Percentiles rank a stretch among this genome's conserved stretches.
phyloP scores from a whole-genome alignment of 2,797 vertebrate species.

The Pangasius mekongensis region DNA sequence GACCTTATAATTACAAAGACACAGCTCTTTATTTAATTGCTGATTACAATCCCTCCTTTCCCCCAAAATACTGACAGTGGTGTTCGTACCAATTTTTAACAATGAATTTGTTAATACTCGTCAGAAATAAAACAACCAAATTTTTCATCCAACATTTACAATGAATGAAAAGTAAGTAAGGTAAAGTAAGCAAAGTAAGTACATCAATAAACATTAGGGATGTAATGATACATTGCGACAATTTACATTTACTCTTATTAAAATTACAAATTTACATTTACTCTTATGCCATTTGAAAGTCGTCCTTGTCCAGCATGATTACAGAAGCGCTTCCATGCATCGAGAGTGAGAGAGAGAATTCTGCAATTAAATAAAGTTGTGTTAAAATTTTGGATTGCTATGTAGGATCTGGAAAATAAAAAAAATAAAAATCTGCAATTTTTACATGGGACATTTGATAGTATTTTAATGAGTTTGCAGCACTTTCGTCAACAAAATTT shows the following conservation, averaged over 20 bases:
- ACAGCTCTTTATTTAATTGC: not conserved
- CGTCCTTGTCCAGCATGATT: no score
- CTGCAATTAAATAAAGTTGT: no score
- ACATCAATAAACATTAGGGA: no score
- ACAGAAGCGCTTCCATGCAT: no score
- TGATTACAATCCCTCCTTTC: no score
- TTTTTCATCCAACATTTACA: not conserved
- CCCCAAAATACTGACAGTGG: not conserved
- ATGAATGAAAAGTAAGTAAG: not conserved
- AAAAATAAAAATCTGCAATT: not conserved
- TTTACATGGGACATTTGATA: not conserved
- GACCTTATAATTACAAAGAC: not conserved
- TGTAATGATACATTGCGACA: no score
- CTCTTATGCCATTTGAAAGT: no score
- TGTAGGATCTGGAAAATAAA: not conserved
- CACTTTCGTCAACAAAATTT: not conserved
- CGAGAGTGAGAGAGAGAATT: no score
- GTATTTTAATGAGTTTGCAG: not conserved
- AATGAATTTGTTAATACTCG: not conserved
- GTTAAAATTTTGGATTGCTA: not conserved
- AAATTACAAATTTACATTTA: no score
- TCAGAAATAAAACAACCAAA: no score
- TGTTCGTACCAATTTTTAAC: not conserved
- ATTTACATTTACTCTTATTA: no score
- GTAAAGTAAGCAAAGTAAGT: not conserved